Base-by-base conservation (phyloP, 2,797 vertebrate genomes). In the Potorous gilbertii region DNA sequence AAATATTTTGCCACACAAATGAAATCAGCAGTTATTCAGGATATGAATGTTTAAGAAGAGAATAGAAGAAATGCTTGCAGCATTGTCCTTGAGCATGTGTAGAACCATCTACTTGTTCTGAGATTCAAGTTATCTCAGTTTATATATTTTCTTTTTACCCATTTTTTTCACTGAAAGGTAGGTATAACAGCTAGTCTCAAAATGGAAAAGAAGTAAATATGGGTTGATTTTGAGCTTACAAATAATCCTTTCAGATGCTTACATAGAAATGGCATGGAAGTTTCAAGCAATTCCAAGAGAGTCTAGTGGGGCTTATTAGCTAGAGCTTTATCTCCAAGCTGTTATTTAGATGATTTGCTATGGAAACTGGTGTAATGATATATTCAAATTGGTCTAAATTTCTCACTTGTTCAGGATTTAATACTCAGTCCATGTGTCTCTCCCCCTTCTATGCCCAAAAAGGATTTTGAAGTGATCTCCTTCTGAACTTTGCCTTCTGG, bases 291-390 rank as follows among this genome's bases (percentile, higher is more conserved):
- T 93, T 95, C 94, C 81, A 96, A 96, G 94, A 50, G 57, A 89
- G 94, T 55, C 54, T 56, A 95, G 74, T 66, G 14, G 90, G 1
- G 31, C 66, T 81, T 81, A n/a, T 81, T 81, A 81, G n/a, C n/a
- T 81, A 81, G 18, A 40, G 66, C n/a, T 81, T 81, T 81, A 81
- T 81, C 66, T 81, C n/a, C 66, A 81, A 81, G 66, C 66, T 98
- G 66, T 94, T 97, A 94, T 98, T 98, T 98, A 91, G 92, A 97
- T 95, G 97, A 95, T 97, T 97, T 97, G 93, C 50, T 96, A 4
- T 97, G 74, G 59, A 93, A 93, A 94, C 94, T 89, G 90, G 81
- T 95, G 95, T 54, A 93, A 95, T 97, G 81, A 96, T 97, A 96
- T 94, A 55, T 92, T 97, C 93, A 90, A 98, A 96, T 91, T 93